Base-by-base conservation (phyloP, 1,140 invertebrate genomes). In the Hesperophylax magnus region DNA sequence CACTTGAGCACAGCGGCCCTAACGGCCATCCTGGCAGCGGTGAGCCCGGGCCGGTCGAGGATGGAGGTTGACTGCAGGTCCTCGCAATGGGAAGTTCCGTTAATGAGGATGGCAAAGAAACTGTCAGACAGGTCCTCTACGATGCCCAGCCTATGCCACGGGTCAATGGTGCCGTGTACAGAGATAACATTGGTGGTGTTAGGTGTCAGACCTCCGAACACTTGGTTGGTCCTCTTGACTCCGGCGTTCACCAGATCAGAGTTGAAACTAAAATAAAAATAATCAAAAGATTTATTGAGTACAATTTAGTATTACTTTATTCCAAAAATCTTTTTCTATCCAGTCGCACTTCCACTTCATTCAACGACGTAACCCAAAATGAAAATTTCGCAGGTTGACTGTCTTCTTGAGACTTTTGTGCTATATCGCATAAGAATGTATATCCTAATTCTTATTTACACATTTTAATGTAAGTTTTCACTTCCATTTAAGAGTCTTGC, bases 81-180 rank as follows among this genome's bases (percentile, higher is more conserved):
- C 18, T 92, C 91, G 86, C 95, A 96, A 85, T 96, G 95, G 0
- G 95, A 94, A 7, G 93, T 93, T 54, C 94, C 94, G 92, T 81
- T 86, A 83, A 92, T 90, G 2, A 90, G 85, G 56, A 91, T 90
- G 14, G 92, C 92, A 0, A 91, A 91, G 3, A 92, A 90, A 2
- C 81, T 82, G n/a, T 88, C 85, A 39, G 91, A 91, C 9, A 93
- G 84, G 69, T 89, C 88, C 11, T 91, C 85, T 3, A 91, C 85
- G 53, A 93, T 89, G 6, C 93, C 93, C 11, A 94, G 89, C 1
- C 90, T 85, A 83, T 91, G 92, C 93, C 93, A 94, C 1, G 93
- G 93, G 85, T 94, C 93, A 6, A 93, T 86, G 27, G 86, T 86
- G 3, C 93, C 93, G 83, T 94, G 93, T 78, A 92, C 92, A 85